Percentiles rank a stretch among this genome's conserved stretches.
Evolutionary conservation across 2,888 invertebrate genomes (phyloP).

Genomic region (Epinotia brunnichana): DNA sequence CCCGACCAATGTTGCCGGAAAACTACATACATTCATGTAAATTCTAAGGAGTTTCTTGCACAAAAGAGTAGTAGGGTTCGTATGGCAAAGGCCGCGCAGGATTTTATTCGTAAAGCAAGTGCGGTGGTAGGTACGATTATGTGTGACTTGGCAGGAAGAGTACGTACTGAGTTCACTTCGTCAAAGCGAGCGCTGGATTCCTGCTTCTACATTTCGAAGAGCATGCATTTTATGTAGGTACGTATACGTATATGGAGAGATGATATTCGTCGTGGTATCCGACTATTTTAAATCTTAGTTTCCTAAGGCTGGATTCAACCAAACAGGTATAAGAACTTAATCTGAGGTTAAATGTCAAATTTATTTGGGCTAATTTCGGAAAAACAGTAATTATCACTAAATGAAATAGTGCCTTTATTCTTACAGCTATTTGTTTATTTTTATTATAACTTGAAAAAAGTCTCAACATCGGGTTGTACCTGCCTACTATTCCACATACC

Average conservation of each 20-base stretch:
- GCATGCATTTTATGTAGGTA: constrained; percentile 54
- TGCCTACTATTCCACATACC: too few relatives aligned
- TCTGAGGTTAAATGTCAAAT: too few relatives aligned
- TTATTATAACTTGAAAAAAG: too few relatives aligned
- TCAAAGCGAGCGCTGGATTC: constrained; percentile 57
- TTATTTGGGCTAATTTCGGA: too few relatives aligned
- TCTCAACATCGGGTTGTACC: too few relatives aligned
- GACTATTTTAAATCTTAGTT: not conserved
- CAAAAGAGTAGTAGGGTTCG: constrained; percentile 18
- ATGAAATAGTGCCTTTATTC: not conserved
- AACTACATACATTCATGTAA: constrained; percentile 23
- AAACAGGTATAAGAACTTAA: too few relatives aligned
- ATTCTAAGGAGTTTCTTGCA: constrained; percentile 24
- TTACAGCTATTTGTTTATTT: too few relatives aligned
- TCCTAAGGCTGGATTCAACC: too few relatives aligned
- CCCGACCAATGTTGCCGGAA: constrained; percentile 20
- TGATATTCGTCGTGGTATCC: not conserved
- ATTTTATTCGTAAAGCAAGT: constrained; percentile 41
- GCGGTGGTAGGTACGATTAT: constrained; percentile 50
- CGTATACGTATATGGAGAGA: constrained; percentile 5
- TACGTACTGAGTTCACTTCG: constrained; percentile 51
- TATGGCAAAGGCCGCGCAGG: constrained; percentile 27
- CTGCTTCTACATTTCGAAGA: constrained; percentile 53
- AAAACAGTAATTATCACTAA: not conserved
- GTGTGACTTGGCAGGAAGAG: constrained; percentile 54